Evolutionary conservation across 2,888 invertebrate genomes (phyloP), one percentile per base, ranked within the genome.

Genomic region (Tetranychus piercei): DNA sequence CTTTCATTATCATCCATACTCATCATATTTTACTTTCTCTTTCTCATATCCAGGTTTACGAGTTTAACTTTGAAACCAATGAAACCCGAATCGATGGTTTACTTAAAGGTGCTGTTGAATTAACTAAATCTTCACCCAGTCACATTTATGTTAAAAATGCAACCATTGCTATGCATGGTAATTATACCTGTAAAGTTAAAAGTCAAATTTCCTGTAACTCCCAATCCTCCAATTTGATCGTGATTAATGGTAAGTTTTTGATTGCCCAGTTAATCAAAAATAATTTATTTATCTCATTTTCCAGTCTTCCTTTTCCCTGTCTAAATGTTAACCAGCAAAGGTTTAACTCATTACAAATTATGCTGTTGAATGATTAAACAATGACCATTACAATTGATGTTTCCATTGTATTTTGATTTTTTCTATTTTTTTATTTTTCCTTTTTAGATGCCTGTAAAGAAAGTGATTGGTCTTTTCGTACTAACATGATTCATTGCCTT

Each of bases 131-230:
- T 15, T 76, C 78, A 11, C 74, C 78, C 1, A 76, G 75, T 64
- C 75, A 44, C 1, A 72, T 78, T 9, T 66, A 66, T 23, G 76
- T 78, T 45, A 74, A 44, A 23, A 73, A 76, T 15, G 78, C 76
- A 20, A 75, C 75, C 45, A 77, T 77, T 72, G 66, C 75, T 69
- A 78, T 79, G 79, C 77, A 79, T 11, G 79, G 79, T n/a, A 76
- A 75, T 43, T 79, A 79, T 69, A 77, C 79, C 0, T 79, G 79
- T 74, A 73, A 77, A 20, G 79, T 79, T 55, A 75, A 76, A 69
- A 79, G 79, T 15, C 77, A 78, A 43, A 74, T 75, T 9, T 76
- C 76, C 55, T 75, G 76, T 44, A 76, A 77, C 7, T 75, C 78
- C 22, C 77, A 78, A 71, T 76, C 78, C n/a, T 72, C 76, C 44